Base-by-base conservation (phyloP, 2,888 invertebrate species). In the Dyspetes luteomarginatus region DNA sequence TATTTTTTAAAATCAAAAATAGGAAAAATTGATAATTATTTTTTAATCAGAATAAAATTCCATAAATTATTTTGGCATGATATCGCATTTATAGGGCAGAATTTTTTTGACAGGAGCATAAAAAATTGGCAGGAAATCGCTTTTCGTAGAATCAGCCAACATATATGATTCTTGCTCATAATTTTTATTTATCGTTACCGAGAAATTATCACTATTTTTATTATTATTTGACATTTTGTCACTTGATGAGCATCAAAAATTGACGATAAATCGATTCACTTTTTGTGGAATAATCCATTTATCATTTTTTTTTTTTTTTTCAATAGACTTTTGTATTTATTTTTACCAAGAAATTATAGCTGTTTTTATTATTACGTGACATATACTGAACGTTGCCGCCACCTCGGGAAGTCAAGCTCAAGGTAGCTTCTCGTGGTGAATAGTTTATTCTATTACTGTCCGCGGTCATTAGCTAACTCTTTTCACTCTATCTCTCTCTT, bases 371-470 rank as follows among this genome's bases (percentile, higher is more conserved):
- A 65, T 75, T 62, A 76, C 41, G 50, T 30, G 56, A 56, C 56
- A 26, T 9, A 9, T 43, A 73, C 50, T 65, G 36, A 5, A 64
- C 72, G 48, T 73, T 36, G 15, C n/a, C 58, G 50, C 68, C 43
- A 50, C 50, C 30, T 56, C 48, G 73, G 24, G 64, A 73, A 77
- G 81, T 81, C 81, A 81, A 81, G 81, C 81, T 81, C 81, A 81
- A 81, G 81, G 81, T 68, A 77, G 68, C 62, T 56, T 41, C 19
- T 43, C 65, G 58, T 56, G 36, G 43, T 48, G 56, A 55, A 77
- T 56, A 28, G n/a, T n/a, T 17, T 15, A 52, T 72, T 72, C 80
- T 80, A 81, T 81, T 81, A 81, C 58, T 73, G 72, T 81, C 80
- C n/a, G n/a, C n/a, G n/a, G n/a, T n/a, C n/a, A n/a, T n/a, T n/a